Percentiles rank a stretch among this genome's conserved stretches.
Conservation (phyloP, 2,888 invertebrate genomes). For the Pseudococcus viburni region DNA sequence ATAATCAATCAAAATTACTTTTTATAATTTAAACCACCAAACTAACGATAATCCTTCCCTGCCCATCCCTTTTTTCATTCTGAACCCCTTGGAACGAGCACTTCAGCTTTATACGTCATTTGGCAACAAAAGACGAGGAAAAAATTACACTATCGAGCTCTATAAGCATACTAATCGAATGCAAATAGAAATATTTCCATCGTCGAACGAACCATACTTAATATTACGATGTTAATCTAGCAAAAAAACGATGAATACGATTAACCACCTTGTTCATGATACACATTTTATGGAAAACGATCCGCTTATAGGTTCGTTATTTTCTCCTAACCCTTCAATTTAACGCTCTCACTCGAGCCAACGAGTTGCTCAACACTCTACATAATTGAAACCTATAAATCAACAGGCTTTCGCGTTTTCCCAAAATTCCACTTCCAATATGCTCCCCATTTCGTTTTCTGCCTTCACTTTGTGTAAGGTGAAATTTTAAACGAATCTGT, state of each 20-base stretch:
- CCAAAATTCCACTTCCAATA: neutral
- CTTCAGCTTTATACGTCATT: neutral
- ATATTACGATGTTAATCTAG: neutral
- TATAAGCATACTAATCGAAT: neutral
- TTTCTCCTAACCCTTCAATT: neutral
- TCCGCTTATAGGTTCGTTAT: neutral
- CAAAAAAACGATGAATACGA: constrained; percentile 15
- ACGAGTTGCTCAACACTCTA: constrained; percentile 19
- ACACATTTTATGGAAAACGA: neutral
- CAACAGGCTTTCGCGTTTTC: neutral
- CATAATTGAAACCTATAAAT: constrained; percentile 43
- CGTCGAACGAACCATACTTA: neutral
- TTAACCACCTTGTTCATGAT: neutral
- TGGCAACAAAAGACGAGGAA: neutral
- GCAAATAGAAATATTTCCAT: neutral
- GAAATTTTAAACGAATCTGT: neutral
- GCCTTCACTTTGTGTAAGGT: neutral
- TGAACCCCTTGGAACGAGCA: neutral
- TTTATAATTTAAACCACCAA: neutral
- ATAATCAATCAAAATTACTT: constrained; percentile 14
- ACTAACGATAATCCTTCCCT: neutral
- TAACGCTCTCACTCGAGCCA: neutral
- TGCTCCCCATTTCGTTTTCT: neutral
- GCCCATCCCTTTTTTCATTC: neutral
- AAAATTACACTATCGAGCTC: neutral